Evolutionary conservation across 2,888 invertebrate genomes (phyloP), one percentile per base, ranked within the genome.

Genomic region (Nemotelus nigrinus): DNA sequence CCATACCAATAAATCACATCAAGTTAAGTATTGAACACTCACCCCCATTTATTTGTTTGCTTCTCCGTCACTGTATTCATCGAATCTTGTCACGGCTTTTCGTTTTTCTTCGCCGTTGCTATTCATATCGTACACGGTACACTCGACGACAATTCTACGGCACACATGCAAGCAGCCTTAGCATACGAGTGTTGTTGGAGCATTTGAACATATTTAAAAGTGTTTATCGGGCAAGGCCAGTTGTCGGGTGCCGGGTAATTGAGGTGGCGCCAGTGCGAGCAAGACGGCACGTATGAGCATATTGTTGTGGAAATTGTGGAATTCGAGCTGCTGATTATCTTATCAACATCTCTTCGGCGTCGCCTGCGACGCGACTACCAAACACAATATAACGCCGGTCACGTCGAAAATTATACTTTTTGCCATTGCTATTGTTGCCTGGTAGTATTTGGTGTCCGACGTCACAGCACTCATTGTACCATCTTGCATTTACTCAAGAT

Each of bases 231-330:
- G 60, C 65, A 77, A 68, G 58, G 57, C 67, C 67, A 68, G 67
- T 67, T 74, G 60, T 74, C 60, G 74, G 74, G 60, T 48, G 60
- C 60, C 43, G 74, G 63, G 60, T 81, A 82, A 81, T 82, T 82
- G 81, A 80, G 81, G 79, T 81, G 82, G 82, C 81, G 81, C 82
- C 82, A 82, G 79, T 78, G 78, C 72, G 78, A 80, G 78, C 71
- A 79, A 78, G 76, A 71, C 63, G 76, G 58, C 50, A 58, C 63
- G 65, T 72, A 10, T n/a, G 67, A 58, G 77, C 60, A 63, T 53
- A 60, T 71, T n/a, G 25, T n/a, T 68, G 76, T 53, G 53, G 43
- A 55, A 70, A 70, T 70, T 70, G 67, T 67, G 67, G 48, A 67
- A 67, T 67, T 67, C 70, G 70, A 53, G 70, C 53, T 43, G 70